Evolutionary conservation across 2,113 vertebrate species (phyloP).

Genomic region (chimpanzee (Pan troglodytes)): NHGRI_mPanTro3-v2.1_pri NC_072404.2:32320001-32320500

Average conservation of each 20-base stretch:
- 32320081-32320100: not conserved
- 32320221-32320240: slow-evolving; percentile 55
- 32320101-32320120: not conserved
- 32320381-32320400: not conserved
- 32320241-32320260: slow-evolving; percentile 57
- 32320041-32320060: not conserved
- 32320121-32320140: not conserved
- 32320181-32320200: not conserved
- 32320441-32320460: slow-evolving; percentile 72
- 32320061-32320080: not conserved
- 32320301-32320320: slow-evolving; percentile 71
- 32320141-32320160: not conserved
- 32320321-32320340: slow-evolving; percentile 54
- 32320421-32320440: slow-evolving; percentile 67
- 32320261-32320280: slow-evolving; percentile 54
- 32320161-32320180: not conserved
- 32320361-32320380: slow-evolving; percentile 52
- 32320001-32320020: not conserved
- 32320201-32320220: slow-evolving; percentile 58
- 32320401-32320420: slow-evolving; percentile 70
- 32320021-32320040: not conserved
- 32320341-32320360: slow-evolving; percentile 64
- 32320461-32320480: slow-evolving; percentile 72
- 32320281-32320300: slow-evolving; percentile 62
- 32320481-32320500: slow-evolving; percentile 68